Percentiles rank a stretch among this genome's conserved stretches.
These are phyloP conservation scores for Clupea harengus DNA, from an alignment of 2,113 vertebrate species.

Conservation along the genomic window DNA sequence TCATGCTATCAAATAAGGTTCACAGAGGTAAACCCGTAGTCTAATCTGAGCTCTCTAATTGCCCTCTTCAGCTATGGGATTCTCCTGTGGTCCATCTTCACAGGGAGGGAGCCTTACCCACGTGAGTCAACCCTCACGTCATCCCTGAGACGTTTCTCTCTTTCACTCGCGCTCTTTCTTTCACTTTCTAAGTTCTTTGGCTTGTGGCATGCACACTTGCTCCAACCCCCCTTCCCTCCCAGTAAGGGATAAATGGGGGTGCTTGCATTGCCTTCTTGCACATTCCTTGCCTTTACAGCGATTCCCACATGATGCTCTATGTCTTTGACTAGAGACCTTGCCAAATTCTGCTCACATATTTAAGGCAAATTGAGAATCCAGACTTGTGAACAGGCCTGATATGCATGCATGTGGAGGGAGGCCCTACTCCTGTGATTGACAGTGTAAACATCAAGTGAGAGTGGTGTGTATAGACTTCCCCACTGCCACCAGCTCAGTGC, in stretches of 20 bases:
- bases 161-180: not conserved
- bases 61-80: conserved; percentile 60
- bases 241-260: not conserved
- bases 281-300: too few species aligned
- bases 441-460: too few species aligned
- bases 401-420: too few species aligned
- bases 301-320: too few species aligned
- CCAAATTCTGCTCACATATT: too few species aligned
- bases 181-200: not conserved
- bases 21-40: not conserved
- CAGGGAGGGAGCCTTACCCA: conserved; percentile 62
- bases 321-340: too few species aligned
- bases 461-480: too few species aligned
- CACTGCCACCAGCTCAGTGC: too few species aligned
- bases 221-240: not conserved
- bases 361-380: too few species aligned
- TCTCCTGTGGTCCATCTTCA: conserved; percentile 69
- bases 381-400: too few species aligned
- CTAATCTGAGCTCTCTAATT: conserved; percentile 32
- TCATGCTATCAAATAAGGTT: not conserved
- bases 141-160: not conserved
- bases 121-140: conserved; percentile 48
- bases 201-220: not conserved
- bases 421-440: too few species aligned
- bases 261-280: too few species aligned